Evolutionary conservation across 2,113 vertebrate species (phyloP).

Genomic region (Sterrhoptilus dennistouni): DNA sequence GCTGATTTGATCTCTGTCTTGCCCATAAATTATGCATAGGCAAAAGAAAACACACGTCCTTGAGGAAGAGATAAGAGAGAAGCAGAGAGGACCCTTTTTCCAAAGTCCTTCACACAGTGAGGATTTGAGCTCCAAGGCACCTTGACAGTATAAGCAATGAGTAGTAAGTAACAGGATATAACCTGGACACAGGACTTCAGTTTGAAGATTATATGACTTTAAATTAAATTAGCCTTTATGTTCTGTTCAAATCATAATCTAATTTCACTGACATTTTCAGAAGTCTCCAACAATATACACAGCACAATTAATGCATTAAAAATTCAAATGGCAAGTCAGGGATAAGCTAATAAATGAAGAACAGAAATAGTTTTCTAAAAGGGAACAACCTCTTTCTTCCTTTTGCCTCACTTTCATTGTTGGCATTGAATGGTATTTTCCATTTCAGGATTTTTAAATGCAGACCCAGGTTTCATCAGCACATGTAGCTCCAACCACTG

Average conservation of each 20-base stretch:
- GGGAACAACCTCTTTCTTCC: neutral
- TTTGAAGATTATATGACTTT: neutral
- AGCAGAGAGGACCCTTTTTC: neutral
- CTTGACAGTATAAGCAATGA: neutral
- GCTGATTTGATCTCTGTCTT: neutral
- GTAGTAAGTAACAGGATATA: neutral
- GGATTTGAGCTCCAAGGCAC: neutral
- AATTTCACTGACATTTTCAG: neutral
- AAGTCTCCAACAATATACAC: neutral
- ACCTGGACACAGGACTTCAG: neutral
- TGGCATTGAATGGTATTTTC: neutral
- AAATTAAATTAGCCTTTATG: neutral
- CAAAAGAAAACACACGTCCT: neutral
- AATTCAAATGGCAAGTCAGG: neutral
- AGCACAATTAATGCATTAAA: neutral
- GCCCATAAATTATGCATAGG: neutral
- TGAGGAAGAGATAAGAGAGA: neutral
- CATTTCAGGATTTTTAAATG: neutral
- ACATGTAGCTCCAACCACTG: neutral
- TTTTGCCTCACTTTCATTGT: neutral
- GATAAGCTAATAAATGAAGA: neutral
- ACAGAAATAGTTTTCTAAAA: neutral
- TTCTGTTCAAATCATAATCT: neutral
- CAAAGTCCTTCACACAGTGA: neutral
- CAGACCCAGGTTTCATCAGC: neutral